Evolutionary conservation across 2,797 vertebrate genomes (phyloP), one percentile per base, ranked within the genome.

Genomic region (Enoplosus armatus): DNA sequence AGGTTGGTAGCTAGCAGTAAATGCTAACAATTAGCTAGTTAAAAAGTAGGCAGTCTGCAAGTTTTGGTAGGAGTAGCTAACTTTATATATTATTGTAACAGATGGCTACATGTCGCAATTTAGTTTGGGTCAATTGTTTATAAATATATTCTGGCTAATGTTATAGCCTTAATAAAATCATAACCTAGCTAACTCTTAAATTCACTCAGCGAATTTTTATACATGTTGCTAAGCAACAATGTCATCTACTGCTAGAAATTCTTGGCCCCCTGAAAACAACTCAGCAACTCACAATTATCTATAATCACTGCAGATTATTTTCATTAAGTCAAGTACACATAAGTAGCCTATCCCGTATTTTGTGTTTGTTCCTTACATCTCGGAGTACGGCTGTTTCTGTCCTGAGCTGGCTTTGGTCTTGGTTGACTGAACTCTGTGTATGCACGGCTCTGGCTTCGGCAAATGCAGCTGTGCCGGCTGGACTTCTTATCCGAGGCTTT

Each of bases 401-500:
- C 29, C 54, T 58, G 6, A 33, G 14, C 35, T 8, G 2, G 1
- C 56, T 47, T 24, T 1, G 12, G 26, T 1, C 11, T 14, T 3
- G 8, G 33, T 85, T 80, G 77, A 50, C 70, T 64, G 0, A 85
- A 89, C 87, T 35, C 41, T 50, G 8, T 1, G 1, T 37, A 5
- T 29, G 0, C 11, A 78, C 0, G 50, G 39, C 83, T 91, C 89
- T 91, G 89, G 77, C 6, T 77, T 20, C 5, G 29, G 59, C 71
- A 3, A 12, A 8, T 83, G 84, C 90, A 92, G 92, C 87, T 90
- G 89, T 85, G 80, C 60, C 64, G 75, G 74, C 64, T 77, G 79
- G 24, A 11, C 85, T 86, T 89, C 80, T 87, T 66, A 91, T 93
- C 92, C 92, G 78, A 90, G 91, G 80, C 77, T 86, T 91, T 77